Base-by-base conservation (phyloP, 2,113 vertebrate species). In the Rhineura floridana region DNA sequence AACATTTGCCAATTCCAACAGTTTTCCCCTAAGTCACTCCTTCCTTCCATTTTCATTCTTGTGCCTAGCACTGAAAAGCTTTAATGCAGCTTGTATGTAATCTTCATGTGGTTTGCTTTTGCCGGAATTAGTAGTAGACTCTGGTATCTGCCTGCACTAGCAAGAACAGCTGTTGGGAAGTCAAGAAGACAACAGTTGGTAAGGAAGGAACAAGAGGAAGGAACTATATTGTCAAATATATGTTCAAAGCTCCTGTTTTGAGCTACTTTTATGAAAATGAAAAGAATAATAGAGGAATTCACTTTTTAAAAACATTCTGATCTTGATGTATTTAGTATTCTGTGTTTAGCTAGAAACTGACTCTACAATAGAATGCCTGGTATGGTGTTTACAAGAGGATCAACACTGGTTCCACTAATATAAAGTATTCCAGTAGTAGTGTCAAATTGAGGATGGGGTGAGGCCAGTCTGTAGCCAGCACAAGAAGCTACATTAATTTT, bases 201-300 rank as follows among this genome's bases (percentile, higher is more conserved):
- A 55, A 79, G 86, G 52, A 39, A 89, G 59, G 90, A 36, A 28
- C 75, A 81, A 36, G 85, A 48, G 1, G 83, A 52, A 93, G 33
- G 70, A 70, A 44, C 62, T 1, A 0, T 55, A 44, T 52, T 30
- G 90, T 42, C 33, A 87, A 70, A 84, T n/a, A 89, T 79, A 73
- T 36, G 42, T 67, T 23, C 62, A 90, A 12, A 46, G 4, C 82
- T 15, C 65, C 77, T 55, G 50, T 10, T 2, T 59, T 42, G 76
- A 63, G 72, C 86, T 89, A 11, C 62, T 91, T 91, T 82, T 44
- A 69, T 73, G 73, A 46, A 79, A 89, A 78, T 23, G 36, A 72
- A 62, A 63, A 39, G 11, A 72, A 55, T 39, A 2, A 8, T 77
- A 23, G 85, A 0, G 48, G 81, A 83, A 88, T 46, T 59, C 21